Evolutionary conservation across 2,888 invertebrate genomes (phyloP).

Genomic region (Ormyrus thymus): DNA sequence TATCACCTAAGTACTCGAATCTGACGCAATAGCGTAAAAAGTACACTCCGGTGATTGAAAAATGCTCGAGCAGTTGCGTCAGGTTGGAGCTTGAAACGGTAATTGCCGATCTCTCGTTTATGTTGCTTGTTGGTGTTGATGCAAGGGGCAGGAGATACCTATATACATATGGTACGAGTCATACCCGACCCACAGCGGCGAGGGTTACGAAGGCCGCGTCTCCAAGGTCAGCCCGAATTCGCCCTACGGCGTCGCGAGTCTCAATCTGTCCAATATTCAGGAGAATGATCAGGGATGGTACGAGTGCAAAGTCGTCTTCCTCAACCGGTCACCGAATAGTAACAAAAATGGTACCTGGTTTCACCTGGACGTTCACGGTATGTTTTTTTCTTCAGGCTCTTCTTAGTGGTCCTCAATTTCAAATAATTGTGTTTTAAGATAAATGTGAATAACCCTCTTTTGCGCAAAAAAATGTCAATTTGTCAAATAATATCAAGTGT

Average conservation of each 20-base stretch:
- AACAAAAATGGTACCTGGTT: slow-evolving; percentile 98
- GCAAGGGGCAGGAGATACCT: slow-evolving; percentile 95
- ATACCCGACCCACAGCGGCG: slow-evolving; percentile 96
- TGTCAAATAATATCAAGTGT: too few species aligned
- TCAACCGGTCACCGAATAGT: slow-evolving; percentile 94
- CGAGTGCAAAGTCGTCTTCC: slow-evolving; percentile 95
- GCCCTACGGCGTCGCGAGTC: slow-evolving; percentile 92
- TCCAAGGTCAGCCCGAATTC: slow-evolving; percentile 92
- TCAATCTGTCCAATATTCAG: slow-evolving; percentile 95
- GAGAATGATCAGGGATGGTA: slow-evolving; percentile 98
- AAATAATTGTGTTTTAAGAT: not conserved
- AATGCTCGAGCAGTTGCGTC: slow-evolving; percentile 14
- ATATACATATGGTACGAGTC: slow-evolving; percentile 99
- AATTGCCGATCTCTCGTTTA: slow-evolving; percentile 63
- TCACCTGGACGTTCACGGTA: slow-evolving; percentile 95
- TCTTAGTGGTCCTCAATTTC: not conserved
- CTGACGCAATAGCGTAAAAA: slow-evolving; percentile 20
- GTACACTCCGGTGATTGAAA: not conserved
- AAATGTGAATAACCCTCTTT: too few species aligned
- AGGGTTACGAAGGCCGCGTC: slow-evolving; percentile 94
- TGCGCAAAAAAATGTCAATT: too few species aligned
- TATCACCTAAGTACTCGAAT: slow-evolving; percentile 11
- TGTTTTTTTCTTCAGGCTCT: not conserved
- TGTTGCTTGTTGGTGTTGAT: slow-evolving; percentile 71
- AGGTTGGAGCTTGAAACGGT: slow-evolving; percentile 10